phyloP scores from a whole-genome alignment of 2,888 invertebrate species.

The Clostera curtula region DNA sequence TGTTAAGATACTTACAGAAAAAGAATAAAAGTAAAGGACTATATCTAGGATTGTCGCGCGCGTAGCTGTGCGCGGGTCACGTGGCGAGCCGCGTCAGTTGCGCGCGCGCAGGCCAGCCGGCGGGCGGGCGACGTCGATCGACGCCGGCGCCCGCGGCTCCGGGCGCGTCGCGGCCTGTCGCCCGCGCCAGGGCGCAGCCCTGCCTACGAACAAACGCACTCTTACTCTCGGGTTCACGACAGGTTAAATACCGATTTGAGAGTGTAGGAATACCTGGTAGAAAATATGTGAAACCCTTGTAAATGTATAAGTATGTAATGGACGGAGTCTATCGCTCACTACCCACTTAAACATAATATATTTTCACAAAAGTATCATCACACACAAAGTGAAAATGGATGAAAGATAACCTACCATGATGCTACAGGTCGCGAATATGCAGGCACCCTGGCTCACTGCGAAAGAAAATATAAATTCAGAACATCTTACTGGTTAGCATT shows the following conservation, averaged over 20 bases:
- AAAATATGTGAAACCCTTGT: too few species aligned
- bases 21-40: constrained; percentile 3
- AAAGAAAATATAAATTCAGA: constrained; percentile 14
- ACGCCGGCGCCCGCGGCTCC: constrained; percentile 48
- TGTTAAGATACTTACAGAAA: constrained; percentile 10
- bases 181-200: constrained; percentile 22
- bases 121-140: constrained; percentile 39
- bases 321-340: too few species aligned
- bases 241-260: too few species aligned
- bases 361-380: too few species aligned
- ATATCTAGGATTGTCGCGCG: constrained; percentile 14
- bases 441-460: constrained; percentile 57
- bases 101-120: constrained; percentile 37
- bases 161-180: constrained; percentile 36
- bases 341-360: too few species aligned
- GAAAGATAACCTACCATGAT: constrained; percentile 37
- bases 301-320: too few species aligned
- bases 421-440: constrained; percentile 34
- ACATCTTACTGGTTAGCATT: not conserved
- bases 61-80: constrained; percentile 27
- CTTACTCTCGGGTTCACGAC: too few species aligned
- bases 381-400: constrained; percentile 3
- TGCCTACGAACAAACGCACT: too few species aligned
- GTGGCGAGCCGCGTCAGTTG: constrained; percentile 29
- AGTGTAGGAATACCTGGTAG: too few species aligned